Conservation (phyloP, 2,797 vertebrate genomes). For the Pantherophis alleghaniensis region DNA sequence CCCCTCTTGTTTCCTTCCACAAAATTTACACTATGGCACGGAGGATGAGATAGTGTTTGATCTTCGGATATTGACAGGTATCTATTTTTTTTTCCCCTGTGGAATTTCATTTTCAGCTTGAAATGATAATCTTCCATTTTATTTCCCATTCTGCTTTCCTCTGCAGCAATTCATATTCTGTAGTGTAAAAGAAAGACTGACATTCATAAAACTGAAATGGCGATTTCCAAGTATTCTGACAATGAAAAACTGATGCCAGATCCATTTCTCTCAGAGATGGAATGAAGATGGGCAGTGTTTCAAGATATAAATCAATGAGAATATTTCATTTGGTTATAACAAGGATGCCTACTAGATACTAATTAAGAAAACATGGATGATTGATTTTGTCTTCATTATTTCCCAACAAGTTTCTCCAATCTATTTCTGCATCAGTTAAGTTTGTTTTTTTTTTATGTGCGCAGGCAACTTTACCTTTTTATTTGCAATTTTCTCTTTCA, state of each 20-base stretch:
- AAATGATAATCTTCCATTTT: neutral
- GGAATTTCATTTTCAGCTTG: neutral
- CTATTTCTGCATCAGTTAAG: neutral
- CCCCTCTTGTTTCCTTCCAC: neutral
- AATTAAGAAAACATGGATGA: neutral
- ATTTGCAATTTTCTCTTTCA: neutral
- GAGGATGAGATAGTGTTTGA: neutral
- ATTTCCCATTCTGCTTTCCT: slow-evolving; percentile 3
- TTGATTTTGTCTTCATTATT: neutral
- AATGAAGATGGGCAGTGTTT: neutral
- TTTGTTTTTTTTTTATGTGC: neutral
- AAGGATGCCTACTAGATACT: neutral
- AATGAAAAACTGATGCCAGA: neutral
- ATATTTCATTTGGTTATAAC: neutral
- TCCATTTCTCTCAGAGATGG: neutral
- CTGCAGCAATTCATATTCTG: neutral
- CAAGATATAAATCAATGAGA: neutral
- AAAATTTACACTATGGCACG: neutral
- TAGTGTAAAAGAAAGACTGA: neutral
- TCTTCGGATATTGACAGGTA: neutral
- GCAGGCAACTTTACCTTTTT: neutral
- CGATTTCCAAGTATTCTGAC: slow-evolving; percentile 36
- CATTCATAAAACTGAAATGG: slow-evolving; percentile 42
- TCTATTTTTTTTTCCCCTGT: neutral
- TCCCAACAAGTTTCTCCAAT: neutral